Evolutionary conservation across 2,113 vertebrate species (phyloP), one percentile per base, ranked within the genome.

Genomic region (Tyrannus savana): DNA sequence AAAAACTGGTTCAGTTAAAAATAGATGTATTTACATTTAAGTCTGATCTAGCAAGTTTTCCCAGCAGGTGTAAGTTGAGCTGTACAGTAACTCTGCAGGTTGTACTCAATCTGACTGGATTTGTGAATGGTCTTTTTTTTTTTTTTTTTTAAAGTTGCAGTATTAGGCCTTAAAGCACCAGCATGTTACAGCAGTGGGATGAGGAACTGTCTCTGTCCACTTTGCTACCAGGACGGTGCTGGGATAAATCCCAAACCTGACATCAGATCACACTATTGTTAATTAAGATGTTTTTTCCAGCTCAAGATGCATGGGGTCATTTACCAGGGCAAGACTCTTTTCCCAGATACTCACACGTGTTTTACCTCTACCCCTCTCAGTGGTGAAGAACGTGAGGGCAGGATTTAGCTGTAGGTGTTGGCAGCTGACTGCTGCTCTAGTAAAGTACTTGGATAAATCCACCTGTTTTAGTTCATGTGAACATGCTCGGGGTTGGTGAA

Each of bases 1-100:
- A 97, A 97, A 97, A 97, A 95, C 96, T 96, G 91, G 93, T 97
- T 96, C 88, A 90, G 96, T 97, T 97, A 97, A 97, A 97, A 97
- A 97, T 95, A 97, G 96, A 96, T 94, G 92, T 97, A 97, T 97
- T 97, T 97, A 97, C 97, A 97, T 91, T 87, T 90, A 91, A 94
- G 95, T 97, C 97, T 96, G 96, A 97, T 90, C 95, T 93, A 93
- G 95, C 87, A 92, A 93, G 87, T 96, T 95, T 93, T 92, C 94
- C 96, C 83, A 95, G 96, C 95, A 95, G 93, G 96, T 91, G 76
- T 89, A 94, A 91, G 93, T 89, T 96, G 75, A 91, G 95, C 73
- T 93, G 95, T 97, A 96, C 96, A 97, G 92, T 78, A 96, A 94
- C 87, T 69, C 80, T 90, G 95, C 96, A 97, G 96, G 93, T 93